These are phyloP conservation scores for Hydrolagus colliei DNA, from an alignment of 2,797 vertebrate species.

Conservation along the genomic window DNA sequence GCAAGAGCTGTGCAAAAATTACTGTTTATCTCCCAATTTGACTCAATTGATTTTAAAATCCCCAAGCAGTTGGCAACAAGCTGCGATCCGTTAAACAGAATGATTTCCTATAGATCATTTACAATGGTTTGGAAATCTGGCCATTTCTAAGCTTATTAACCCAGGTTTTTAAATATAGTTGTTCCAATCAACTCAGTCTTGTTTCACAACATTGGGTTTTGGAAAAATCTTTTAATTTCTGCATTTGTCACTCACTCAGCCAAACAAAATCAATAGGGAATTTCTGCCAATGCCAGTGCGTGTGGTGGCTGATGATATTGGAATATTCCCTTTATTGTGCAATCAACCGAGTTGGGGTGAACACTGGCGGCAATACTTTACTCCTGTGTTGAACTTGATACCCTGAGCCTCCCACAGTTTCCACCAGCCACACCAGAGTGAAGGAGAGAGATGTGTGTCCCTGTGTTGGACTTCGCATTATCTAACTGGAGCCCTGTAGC, in stretches of 20 bases:
- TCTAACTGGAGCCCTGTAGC: not conserved
- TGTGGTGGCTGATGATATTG: not conserved
- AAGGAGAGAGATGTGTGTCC: not conserved
- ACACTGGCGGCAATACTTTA: not conserved
- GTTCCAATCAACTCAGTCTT: slow-evolving; percentile 3
- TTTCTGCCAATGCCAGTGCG: not conserved
- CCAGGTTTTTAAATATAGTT: not conserved
- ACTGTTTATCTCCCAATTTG: not conserved
- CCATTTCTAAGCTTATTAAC: slow-evolving; percentile 11
- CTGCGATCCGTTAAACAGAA: not conserved
- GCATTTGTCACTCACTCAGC: not conserved
- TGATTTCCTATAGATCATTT: not conserved
- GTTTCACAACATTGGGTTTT: slow-evolving; percentile 9
- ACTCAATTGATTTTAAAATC: slow-evolving; percentile 27
- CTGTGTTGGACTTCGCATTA: not conserved
- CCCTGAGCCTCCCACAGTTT: not conserved
- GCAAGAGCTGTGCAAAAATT: not conserved
- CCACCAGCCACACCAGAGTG: not conserved
- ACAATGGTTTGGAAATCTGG: not conserved
- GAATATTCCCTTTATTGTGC: not conserved
- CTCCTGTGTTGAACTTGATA: not conserved
- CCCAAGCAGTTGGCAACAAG: not conserved
- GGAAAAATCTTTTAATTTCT: slow-evolving; percentile 8
- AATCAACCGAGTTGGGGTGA: not conserved
- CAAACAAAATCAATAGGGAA: not conserved